Base-by-base conservation (phyloP, 2,888 invertebrate species). In the Ichneumon xanthorius region DNA sequence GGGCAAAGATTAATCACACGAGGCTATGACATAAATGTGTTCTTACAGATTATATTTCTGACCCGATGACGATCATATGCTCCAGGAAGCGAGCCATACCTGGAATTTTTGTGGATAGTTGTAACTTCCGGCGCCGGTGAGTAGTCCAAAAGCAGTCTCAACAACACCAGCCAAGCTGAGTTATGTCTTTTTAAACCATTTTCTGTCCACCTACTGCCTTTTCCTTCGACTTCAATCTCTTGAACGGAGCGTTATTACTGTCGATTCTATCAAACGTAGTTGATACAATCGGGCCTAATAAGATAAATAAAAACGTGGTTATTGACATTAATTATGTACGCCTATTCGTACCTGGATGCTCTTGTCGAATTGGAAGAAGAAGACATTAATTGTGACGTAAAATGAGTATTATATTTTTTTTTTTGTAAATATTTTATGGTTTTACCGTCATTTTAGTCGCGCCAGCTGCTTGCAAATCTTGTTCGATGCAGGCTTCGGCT, bases 61-160 rank as follows among this genome's bases (percentile, higher is more conserved):
- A 98, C 48, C 98, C 98, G 98, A 98, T 98, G 92, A 98, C 98
- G 37, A 98, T 97, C 98, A 98, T 97, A 92, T 98, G 98, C 90
- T 98, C 98, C 2, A 98, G 95, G 92, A 98, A 97, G 93, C 98
- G 98, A 0, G 97, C 97, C 92, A 98, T 93, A 0, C 98, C 98
- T 88, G 96, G 97, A 79, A 97, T 96, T 89, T 95, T 95, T 6
- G 94, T 0, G 97, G 97, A 94, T 98, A 97, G 90, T 96, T 96
- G 94, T 97, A 97, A 90, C 95, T 95, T 70, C 98, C 97, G 45
- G 97, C 97, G 40, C 96, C 96, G 16, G 97, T 96, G 87, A 96
- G 95, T 0, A 98, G 93, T 4, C 96, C 96, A 90, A 97, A 97
- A 0, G 97, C 97, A 19, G 97, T 97, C 95, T 95, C 82, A 50